Base-by-base conservation (phyloP, 2,113 vertebrate genomes). In the Brachypteracias leptosomus region DNA sequence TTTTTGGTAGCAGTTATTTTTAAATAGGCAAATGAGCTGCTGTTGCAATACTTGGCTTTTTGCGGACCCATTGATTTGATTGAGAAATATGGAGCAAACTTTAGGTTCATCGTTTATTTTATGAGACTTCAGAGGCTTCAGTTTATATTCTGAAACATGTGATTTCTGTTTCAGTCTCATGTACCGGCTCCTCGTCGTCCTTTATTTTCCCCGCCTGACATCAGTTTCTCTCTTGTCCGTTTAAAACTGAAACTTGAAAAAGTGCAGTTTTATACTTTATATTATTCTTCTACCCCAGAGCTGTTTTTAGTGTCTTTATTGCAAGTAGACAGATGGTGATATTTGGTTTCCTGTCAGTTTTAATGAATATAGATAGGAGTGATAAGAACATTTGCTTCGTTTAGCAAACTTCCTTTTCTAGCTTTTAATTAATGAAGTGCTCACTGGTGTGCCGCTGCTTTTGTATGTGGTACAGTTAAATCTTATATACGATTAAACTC, bases 341-440 rank as follows among this genome's bases (percentile, higher is more conserved):
- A 97, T 97, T 98, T 98, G 97, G 93, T 98, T 98, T 97, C 97
- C 96, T 97, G 96, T 97, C 97, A 97, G 96, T 97, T 97, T 98
- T 97, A 98, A 97, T 97, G 96, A 96, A 96, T 97, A 96, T 96
- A 96, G 96, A 96, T 96, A 96, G 96, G 96, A 97, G 93, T 89
- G 96, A 97, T 97, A 97, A 97, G 97, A 98, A 97, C 96, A 97
- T 97, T 98, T 97, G 97, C 97, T 97, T 96, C 97, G 70, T 97
- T 98, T 97, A 97, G 96, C 96, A 97, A 97, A 97, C 96, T 97
- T 97, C 97, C 95, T 97, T 97, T 97, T 96, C 90, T 97, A 95
- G 96, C 94, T 97, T 97, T 96, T 98, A 97, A 97, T 98, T 98
- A 97, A 97, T 97, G 96, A 96, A 97, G 94, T 92, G 87, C 90